Evolutionary conservation across 1,140 invertebrate genomes (phyloP).

Genomic region (Sycophila sp.): DNA sequence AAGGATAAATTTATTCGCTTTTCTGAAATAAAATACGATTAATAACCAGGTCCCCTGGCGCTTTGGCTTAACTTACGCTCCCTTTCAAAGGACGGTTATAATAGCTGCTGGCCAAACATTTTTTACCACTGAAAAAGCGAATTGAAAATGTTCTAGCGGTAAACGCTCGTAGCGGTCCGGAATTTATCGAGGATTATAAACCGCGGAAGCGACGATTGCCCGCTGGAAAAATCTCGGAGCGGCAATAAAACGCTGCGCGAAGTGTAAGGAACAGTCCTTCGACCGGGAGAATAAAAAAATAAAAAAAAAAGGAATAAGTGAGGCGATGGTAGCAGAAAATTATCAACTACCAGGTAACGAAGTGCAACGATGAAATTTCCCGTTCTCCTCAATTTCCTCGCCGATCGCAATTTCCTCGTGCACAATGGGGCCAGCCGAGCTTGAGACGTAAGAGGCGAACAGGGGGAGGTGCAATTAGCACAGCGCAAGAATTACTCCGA

Average conservation of each 20-base stretch:
- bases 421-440: not conserved
- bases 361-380: not conserved
- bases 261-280: too few relatives aligned
- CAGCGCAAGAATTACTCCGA: not conserved
- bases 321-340: not conserved
- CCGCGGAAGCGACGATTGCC: too few relatives aligned
- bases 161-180: too few relatives aligned
- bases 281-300: not conserved
- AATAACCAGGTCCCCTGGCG: not conserved
- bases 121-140: too few relatives aligned
- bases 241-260: too few relatives aligned
- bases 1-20: too few relatives aligned
- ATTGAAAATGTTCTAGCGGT: too few relatives aligned
- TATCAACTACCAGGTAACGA: not conserved
- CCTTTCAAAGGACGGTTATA: too few relatives aligned
- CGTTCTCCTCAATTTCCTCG: not conserved
- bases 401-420: not conserved
- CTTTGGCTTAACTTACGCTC: not conserved
- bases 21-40: not conserved
- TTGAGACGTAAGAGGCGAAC: too few relatives aligned
- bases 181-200: too few relatives aligned
- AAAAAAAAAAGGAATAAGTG: not conserved
- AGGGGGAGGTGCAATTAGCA: not conserved
- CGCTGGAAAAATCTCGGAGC: too few relatives aligned
- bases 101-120: too few relatives aligned